Evolutionary conservation across 2,888 invertebrate genomes (phyloP).

Genomic region (Acleris emargana): DNA sequence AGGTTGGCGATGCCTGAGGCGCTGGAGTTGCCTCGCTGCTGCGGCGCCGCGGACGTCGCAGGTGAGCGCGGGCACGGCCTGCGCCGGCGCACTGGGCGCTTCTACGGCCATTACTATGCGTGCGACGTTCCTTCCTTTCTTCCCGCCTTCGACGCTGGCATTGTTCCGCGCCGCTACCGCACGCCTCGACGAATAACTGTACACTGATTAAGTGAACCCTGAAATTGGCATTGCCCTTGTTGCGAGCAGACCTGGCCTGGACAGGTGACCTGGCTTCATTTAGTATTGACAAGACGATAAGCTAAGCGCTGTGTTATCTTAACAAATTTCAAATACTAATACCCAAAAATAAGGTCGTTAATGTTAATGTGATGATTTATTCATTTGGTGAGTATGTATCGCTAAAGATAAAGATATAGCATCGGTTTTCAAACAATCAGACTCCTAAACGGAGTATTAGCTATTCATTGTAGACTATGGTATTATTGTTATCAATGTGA

Average conservation of each 20-base stretch:
- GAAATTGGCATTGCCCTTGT: slow-evolving; percentile 82
- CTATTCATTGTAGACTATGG: too few relatives aligned
- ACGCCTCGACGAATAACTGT: slow-evolving; percentile 70
- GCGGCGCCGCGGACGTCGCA: slow-evolving; percentile 39
- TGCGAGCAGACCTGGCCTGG: slow-evolving; percentile 57
- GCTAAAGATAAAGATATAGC: too few relatives aligned
- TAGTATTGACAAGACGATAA: slow-evolving; percentile 22
- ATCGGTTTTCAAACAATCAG: too few relatives aligned
- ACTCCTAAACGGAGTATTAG: too few relatives aligned
- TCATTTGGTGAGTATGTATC: too few relatives aligned
- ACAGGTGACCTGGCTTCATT: slow-evolving; percentile 56
- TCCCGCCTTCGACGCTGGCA: slow-evolving; percentile 78
- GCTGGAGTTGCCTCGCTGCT: slow-evolving; percentile 23
- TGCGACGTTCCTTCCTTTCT: slow-evolving; percentile 76
- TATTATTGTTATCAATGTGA: too few relatives aligned
- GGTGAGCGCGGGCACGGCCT: slow-evolving; percentile 43
- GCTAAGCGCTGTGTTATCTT: background rate
- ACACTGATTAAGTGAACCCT: slow-evolving; percentile 73
- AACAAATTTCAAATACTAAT: background rate
- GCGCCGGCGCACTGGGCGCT: slow-evolving; percentile 52
- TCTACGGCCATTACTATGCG: slow-evolving; percentile 67
- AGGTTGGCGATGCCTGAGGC: slow-evolving; percentile 21
- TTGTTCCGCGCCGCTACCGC: slow-evolving; percentile 66
- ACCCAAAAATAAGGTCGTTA: too few relatives aligned
- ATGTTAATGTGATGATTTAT: too few relatives aligned